Conservation (phyloP, 1,140 invertebrate species). For the Trachymyrmex cornetzi region DNA sequence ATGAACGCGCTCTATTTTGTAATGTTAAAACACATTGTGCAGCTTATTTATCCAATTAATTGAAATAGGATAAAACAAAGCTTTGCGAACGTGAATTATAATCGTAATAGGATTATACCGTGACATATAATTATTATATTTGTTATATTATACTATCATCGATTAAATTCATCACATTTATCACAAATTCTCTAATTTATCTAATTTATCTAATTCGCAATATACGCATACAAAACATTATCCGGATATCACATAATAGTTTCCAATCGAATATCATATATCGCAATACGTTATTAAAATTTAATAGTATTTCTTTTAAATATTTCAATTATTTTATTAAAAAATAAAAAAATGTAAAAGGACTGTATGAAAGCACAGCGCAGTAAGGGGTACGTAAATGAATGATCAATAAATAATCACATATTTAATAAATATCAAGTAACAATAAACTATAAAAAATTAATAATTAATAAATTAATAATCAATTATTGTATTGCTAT, state of each 20-base stretch:
- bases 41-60: constrained; percentile 42
- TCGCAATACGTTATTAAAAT: background rate
- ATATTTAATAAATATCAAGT: too few species aligned
- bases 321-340: background rate
- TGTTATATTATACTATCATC: background rate
- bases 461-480: background rate
- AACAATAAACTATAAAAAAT: background rate
- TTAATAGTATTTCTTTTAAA: background rate
- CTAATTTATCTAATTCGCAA: background rate
- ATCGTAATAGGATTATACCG: constrained; percentile 22
- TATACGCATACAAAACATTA: background rate
- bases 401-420: too few species aligned
- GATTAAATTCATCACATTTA: constrained; percentile 25
- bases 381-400: too few species aligned
- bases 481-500: too few species aligned
- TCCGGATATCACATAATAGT: background rate
- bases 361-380: too few species aligned
- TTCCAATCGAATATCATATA: background rate
- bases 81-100: background rate
- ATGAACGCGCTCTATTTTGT: background rate
- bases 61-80: background rate
- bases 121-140: constrained; percentile 36
- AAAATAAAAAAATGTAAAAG: too few species aligned
- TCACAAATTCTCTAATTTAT: constrained; percentile 22
- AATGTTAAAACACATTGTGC: constrained; percentile 30